These are phyloP conservation scores for Danaus melanippus DNA, from an alignment of 1,140 invertebrate genomes.

Conservation along the genomic window DNA sequence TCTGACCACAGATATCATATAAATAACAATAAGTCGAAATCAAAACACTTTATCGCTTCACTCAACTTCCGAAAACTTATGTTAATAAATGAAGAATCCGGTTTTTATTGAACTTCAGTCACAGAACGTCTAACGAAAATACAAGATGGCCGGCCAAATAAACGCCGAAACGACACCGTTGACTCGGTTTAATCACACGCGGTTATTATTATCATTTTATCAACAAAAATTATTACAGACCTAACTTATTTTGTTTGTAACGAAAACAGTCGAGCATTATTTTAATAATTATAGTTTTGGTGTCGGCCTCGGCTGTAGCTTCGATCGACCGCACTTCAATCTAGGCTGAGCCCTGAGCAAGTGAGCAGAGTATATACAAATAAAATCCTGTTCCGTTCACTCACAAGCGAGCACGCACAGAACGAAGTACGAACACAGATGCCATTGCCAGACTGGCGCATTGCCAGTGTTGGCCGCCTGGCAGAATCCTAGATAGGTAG, in stretches of 20 bases:
- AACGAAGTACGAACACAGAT: slow-evolving; percentile 42
- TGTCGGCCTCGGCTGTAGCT: slow-evolving; percentile 23
- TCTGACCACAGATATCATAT: slow-evolving; percentile 1
- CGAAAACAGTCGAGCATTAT: slow-evolving; percentile 15
- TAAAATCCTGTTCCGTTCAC: slow-evolving; percentile 53
- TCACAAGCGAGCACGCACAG: slow-evolving; percentile 36
- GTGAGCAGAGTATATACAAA: slow-evolving; percentile 6
- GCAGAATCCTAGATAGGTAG: slow-evolving; percentile 42
- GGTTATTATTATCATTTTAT: too few relatives aligned
- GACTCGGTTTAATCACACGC: too few relatives aligned
- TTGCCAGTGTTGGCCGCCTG: slow-evolving; percentile 60
- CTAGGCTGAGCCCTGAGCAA: slow-evolving; percentile 26
- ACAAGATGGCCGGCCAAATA: slow-evolving; percentile 63
- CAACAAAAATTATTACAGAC: too few relatives aligned
- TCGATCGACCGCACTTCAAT: slow-evolving; percentile 38
- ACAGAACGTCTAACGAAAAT: slow-evolving; percentile 35
- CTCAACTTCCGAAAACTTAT: slow-evolving; percentile 19
- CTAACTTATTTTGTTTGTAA: too few relatives aligned
- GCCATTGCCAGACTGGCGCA: slow-evolving; percentile 51
- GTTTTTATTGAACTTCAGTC: slow-evolving; percentile 47
- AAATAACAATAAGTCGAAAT: slow-evolving; percentile 4
- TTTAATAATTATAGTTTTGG: slow-evolving; percentile 33
- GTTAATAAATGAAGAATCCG: slow-evolving; percentile 27
- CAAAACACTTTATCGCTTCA: slow-evolving; percentile 14
- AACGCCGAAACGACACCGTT: slow-evolving; percentile 21